Percentiles rank a stretch among this genome's conserved stretches.
phyloP scores from a whole-genome alignment of 1,140 invertebrate genomes.

The Lepidurus arcticus region DNA sequence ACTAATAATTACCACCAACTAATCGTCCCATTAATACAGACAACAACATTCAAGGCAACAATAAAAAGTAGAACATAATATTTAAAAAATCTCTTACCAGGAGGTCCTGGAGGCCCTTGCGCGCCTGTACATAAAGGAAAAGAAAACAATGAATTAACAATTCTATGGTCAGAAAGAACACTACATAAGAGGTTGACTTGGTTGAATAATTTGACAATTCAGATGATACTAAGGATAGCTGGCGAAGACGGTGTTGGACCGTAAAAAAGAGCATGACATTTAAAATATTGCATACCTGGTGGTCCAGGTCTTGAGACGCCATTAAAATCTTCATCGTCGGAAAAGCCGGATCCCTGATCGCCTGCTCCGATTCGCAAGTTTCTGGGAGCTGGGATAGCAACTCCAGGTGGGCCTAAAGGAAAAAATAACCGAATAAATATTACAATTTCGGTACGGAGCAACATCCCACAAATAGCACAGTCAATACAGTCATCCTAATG shows the following conservation, averaged over 20 bases:
- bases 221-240: no score
- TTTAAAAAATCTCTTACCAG: not conserved
- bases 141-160: not conserved
- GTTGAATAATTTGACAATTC: no score
- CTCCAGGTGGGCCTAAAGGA: not conserved
- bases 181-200: not conserved
- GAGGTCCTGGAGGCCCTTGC: not conserved
- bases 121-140: not conserved
- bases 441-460: not conserved
- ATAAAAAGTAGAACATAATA: no score
- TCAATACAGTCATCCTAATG: no score
- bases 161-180: not conserved
- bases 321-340: conserved; percentile 1
- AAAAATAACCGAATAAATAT: not conserved
- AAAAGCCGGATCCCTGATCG: not conserved
- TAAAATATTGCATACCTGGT: not conserved
- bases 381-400: not conserved
- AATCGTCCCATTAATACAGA: no score
- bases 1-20: not conserved
- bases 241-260: no score
- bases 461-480: no score
- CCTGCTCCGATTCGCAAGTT: not conserved
- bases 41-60: no score
- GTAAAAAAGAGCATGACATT: no score
- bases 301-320: not conserved